Conservation (phyloP, 30 jellyfish, hydroid and myxozoan genomes). For the Sanderia malayensis region DNA sequence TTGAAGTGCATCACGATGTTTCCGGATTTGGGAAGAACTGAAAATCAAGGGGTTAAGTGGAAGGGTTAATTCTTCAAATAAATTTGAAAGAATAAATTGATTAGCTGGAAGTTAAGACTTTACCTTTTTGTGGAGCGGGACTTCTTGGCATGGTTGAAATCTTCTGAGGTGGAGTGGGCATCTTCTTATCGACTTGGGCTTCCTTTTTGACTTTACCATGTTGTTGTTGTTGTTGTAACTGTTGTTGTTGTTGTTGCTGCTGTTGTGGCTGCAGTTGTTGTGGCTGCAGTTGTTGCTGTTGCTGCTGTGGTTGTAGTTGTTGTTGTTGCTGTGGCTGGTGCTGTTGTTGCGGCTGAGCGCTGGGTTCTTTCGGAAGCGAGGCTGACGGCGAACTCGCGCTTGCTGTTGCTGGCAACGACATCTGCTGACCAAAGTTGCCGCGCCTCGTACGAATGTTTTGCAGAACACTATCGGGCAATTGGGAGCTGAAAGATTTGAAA, state of each 20-base stretch:
- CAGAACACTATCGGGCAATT: conserved; percentile 81
- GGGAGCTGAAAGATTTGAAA: conserved; percentile 65
- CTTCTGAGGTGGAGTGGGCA: conserved; percentile 38
- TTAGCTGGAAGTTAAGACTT: neutral
- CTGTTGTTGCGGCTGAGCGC: conserved; percentile 26
- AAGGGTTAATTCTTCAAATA: neutral
- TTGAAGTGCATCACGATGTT: conserved; percentile 78
- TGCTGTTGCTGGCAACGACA: neutral
- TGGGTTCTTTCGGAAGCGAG: conserved; percentile 8
- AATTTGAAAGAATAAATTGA: neutral
- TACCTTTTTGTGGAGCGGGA: conserved; percentile 58
- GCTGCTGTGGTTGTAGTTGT: conserved; percentile 53
- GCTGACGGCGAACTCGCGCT: conserved; percentile 26
- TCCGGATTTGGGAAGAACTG: conserved; percentile 75
- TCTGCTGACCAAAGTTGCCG: conserved; percentile 15
- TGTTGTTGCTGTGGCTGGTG: conserved; percentile 49
- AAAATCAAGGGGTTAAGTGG: conserved; percentile 10
- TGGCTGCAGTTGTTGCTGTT: conserved; percentile 39
- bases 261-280: too few relatives aligned
- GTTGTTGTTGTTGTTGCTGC: conserved; percentile 48
- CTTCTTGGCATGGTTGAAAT: conserved; percentile 28
- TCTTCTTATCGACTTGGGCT: conserved; percentile 40
- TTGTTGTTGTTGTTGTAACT: conserved; percentile 33
- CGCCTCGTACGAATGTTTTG: conserved; percentile 72
- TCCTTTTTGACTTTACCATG: conserved; percentile 72